Conservation (phyloP, 2,797 vertebrate genomes). For the Glossophaga mutica region DNA sequence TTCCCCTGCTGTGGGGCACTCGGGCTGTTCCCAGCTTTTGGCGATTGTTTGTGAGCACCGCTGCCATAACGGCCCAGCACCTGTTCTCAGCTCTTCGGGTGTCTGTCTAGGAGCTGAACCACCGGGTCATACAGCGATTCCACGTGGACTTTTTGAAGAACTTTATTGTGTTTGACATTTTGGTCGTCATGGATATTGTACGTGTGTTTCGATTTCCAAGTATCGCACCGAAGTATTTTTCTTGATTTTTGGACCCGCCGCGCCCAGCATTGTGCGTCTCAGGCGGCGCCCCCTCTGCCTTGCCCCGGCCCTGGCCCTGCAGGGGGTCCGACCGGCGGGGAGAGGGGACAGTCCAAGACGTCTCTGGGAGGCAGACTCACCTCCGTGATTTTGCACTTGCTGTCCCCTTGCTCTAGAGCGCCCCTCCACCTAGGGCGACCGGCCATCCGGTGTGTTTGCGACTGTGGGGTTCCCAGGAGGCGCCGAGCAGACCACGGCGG, state of each 20-base stretch:
- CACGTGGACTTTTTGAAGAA: neutral
- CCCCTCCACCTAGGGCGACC: neutral
- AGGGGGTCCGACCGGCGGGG: accelerated
- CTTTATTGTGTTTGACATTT: neutral
- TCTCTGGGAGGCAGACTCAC: neutral
- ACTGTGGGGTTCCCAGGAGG: neutral
- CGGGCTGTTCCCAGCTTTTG: neutral
- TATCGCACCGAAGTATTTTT: neutral
- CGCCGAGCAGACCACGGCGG: accelerated
- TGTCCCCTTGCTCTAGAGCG: accelerated
- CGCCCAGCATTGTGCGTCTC: neutral
- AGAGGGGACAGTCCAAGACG: accelerated
- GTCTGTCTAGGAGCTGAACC: neutral
- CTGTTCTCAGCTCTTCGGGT: neutral
- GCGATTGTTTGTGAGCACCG: accelerated
- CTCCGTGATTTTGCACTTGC: neutral
- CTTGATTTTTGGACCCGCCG: neutral
- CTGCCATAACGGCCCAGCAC: accelerated
- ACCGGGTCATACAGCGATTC: neutral
- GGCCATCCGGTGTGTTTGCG: neutral
- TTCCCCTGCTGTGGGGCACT: accelerated
- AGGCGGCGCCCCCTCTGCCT: accelerated
- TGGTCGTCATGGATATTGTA: neutral
- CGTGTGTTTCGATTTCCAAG: neutral
- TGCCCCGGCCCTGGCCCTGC: accelerated